Percentiles rank a stretch among this genome's conserved stretches.
Conservation (phyloP, 2,797 vertebrate genomes). For the Sphenodon punctatus region DNA sequence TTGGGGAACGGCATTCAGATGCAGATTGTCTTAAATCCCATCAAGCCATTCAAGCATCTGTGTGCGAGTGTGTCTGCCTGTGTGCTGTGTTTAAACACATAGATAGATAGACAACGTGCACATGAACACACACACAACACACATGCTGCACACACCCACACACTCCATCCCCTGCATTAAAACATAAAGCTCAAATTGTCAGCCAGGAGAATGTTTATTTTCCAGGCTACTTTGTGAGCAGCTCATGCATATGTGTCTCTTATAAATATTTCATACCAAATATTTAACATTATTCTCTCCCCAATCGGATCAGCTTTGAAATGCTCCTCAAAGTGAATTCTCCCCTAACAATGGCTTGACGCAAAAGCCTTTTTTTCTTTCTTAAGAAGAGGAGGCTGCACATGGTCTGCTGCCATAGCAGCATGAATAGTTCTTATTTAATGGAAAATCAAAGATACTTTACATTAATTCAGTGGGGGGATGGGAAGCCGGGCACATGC, state of each 20-base stretch:
- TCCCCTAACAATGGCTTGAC: conserved; percentile 83
- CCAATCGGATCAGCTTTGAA: conserved; percentile 79
- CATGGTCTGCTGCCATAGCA: conserved; percentile 84
- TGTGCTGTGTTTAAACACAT: no score
- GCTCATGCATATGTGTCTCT: conserved; percentile 66
- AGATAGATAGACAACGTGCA: no score
- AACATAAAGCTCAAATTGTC: conserved; percentile 49
- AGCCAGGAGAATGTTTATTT: conserved; percentile 72
- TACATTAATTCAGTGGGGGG: conserved; percentile 68
- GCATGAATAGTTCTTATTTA: conserved; percentile 81
- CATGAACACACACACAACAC: not conserved
- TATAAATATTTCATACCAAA: conserved; percentile 89
- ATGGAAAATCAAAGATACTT: conserved; percentile 79
- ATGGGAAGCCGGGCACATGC: conserved; percentile 62
- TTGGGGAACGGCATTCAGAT: conserved; percentile 87
- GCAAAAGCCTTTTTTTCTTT: conserved; percentile 72
- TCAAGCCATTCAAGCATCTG: conserved; percentile 75
- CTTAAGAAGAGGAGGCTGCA: conserved; percentile 76
- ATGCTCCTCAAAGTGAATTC: conserved; percentile 80
- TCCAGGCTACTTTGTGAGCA: conserved; percentile 75
- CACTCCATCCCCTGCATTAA: conserved; percentile 23
- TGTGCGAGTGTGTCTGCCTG: conserved; percentile 39
- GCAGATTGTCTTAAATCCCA: conserved; percentile 91
- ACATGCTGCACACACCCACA: conserved; percentile 15
- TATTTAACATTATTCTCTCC: conserved; percentile 80